Evolutionary conservation across 2,888 invertebrate genomes (phyloP).

Genomic region (Nephrotoma guestfalica): DNA sequence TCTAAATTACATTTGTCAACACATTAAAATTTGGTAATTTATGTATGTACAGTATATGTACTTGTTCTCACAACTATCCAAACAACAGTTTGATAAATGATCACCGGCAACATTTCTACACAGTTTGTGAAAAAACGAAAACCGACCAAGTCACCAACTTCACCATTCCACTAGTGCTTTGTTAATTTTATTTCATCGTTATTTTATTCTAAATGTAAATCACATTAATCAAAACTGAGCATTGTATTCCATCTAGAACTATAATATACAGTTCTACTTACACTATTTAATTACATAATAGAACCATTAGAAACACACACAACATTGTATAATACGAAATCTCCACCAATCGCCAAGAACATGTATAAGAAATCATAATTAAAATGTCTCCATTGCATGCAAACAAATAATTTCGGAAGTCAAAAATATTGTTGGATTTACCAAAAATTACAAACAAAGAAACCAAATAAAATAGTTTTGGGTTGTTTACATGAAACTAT

Average conservation of each 20-base stretch:
- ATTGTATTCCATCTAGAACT: not conserved
- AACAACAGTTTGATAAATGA: not conserved
- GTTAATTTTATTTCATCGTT: not conserved
- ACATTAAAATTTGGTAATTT: not conserved
- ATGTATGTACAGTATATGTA: not conserved
- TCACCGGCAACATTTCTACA: not conserved
- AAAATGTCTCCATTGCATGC: slow-evolving; percentile 3
- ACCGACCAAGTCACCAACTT: not conserved
- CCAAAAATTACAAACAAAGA: not conserved
- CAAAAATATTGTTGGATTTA: not conserved
- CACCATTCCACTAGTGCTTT: not conserved
- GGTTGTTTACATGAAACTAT: not conserved
- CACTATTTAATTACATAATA: not conserved
- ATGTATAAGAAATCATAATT: not conserved
- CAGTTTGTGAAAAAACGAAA: not conserved
- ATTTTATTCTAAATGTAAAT: not conserved
- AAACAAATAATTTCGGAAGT: slow-evolving; percentile 2
- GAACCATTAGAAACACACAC: not conserved
- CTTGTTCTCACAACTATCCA: not conserved
- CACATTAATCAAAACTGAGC: not conserved
- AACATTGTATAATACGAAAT: not conserved
- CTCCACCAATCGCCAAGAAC: not conserved
- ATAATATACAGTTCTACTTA: not conserved
- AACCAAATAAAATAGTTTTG: not conserved
- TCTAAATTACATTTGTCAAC: not conserved